phyloP scores from a whole-genome alignment of 1,140 invertebrate genomes.

The Drosophila repleta region DNA sequence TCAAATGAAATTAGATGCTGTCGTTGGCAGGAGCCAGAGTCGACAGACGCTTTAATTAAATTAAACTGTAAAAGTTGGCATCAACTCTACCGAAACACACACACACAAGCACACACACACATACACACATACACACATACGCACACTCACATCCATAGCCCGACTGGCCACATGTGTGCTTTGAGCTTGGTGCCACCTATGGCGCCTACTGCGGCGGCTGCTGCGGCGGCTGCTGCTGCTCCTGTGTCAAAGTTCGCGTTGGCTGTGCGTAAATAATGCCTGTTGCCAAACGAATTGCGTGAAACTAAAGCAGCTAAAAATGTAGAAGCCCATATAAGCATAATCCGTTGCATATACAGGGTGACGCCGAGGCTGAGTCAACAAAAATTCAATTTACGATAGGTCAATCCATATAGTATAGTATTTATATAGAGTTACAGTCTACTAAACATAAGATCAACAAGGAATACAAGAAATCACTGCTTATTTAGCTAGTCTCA shows the following conservation, averaged over 20 bases:
- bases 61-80: constrained; percentile 70
- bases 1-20: constrained; percentile 72
- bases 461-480: too few species aligned
- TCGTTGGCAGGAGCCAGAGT: constrained; percentile 28
- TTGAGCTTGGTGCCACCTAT: constrained; percentile 16
- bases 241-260: constrained; percentile 66
- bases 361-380: constrained; percentile 2
- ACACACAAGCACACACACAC: constrained; percentile 22
- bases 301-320: constrained; percentile 65
- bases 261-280: constrained; percentile 46
- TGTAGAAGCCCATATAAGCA: constrained; percentile 28
- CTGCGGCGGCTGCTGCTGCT: background rate
- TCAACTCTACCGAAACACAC: constrained; percentile 51
- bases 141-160: background rate
- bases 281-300: constrained; percentile 65
- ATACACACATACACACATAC: constrained; percentile 7
- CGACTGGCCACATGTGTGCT: constrained; percentile 43
- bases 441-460: too few species aligned
- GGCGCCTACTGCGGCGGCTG: background rate
- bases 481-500: too few species aligned
- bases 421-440: too few species aligned
- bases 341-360: constrained; percentile 35
- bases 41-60: constrained; percentile 69
- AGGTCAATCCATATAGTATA: too few species aligned
- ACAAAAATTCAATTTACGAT: constrained; percentile 20